Evolutionary conservation across 2,888 invertebrate genomes (phyloP).

Genomic region (Empis livida): DNA sequence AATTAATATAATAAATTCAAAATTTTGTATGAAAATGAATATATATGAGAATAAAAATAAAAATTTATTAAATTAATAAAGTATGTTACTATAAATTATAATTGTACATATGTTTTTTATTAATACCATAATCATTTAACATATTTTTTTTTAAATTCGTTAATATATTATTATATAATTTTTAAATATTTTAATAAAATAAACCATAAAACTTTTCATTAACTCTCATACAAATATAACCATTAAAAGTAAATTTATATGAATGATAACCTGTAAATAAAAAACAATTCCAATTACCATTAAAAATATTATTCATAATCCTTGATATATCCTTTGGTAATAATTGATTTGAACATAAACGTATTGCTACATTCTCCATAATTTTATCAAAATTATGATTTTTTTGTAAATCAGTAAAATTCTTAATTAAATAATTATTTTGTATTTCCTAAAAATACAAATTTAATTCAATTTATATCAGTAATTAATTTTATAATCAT

Average conservation of each 20-base stretch:
- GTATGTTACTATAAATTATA: too few relatives aligned
- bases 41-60: too few relatives aligned
- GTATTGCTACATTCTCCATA: neutral
- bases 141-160: too few relatives aligned
- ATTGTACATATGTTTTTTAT: too few relatives aligned
- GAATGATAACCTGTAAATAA: neutral
- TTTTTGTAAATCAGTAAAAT: neutral
- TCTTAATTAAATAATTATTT: neutral
- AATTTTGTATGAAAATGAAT: too few relatives aligned
- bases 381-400: neutral
- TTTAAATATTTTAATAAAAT: neutral
- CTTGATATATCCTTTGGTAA: neutral
- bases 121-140: too few relatives aligned
- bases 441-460: neutral
- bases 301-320: neutral
- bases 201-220: neutral
- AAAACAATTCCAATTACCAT: constrained; percentile 1
- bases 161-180: too few relatives aligned
- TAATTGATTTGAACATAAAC: neutral
- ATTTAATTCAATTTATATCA: neutral
- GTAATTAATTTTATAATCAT: neutral
- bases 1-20: too few relatives aligned
- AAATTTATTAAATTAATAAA: too few relatives aligned
- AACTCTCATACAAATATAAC: neutral
- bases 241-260: neutral